Percentiles rank a stretch among this genome's conserved stretches.
phyloP scores from a whole-genome alignment of 2,888 invertebrate genomes.

The Metacarcinus magister region DNA sequence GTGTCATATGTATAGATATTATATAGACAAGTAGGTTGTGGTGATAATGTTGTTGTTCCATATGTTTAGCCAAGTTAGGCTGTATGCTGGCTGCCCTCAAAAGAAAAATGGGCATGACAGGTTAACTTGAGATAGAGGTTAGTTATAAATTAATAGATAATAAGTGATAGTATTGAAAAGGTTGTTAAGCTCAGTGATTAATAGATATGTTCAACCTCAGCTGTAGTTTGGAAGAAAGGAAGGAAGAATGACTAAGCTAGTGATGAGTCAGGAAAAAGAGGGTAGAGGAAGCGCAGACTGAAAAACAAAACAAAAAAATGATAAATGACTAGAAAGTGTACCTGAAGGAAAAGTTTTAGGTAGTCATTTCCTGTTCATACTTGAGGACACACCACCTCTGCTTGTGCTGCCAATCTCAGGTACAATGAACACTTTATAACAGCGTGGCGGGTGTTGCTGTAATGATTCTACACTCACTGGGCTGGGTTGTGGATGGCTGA shows the following conservation, averaged over 20 bases:
- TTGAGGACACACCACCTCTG: not conserved
- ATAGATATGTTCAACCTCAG: not conserved
- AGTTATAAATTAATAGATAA: not conserved
- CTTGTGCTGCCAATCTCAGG: not conserved
- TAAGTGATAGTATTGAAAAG: no score
- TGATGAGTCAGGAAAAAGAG: not conserved
- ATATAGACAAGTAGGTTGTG: not conserved
- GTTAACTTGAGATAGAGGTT: not conserved
- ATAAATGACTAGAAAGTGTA: not conserved
- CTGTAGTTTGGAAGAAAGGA: not conserved
- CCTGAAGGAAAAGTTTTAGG: not conserved
- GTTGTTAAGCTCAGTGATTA: not conserved
- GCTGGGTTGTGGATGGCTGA: not conserved
- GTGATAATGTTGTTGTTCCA: not conserved
- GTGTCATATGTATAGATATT: not conserved
- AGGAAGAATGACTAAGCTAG: not conserved
- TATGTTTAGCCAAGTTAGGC: not conserved
- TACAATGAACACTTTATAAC: conserved; percentile 43
- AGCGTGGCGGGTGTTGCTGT: not conserved
- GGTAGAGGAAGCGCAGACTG: not conserved
- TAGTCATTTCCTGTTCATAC: conserved; percentile 45
- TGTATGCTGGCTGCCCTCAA: not conserved
- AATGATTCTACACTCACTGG: not conserved
- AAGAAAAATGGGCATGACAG: no score
- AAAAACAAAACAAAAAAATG: not conserved